Percentiles rank a stretch among this genome's conserved stretches.
Conservation (phyloP, 92 coral and sea anemone species). For the Epizoanthus ramosus region DNA sequence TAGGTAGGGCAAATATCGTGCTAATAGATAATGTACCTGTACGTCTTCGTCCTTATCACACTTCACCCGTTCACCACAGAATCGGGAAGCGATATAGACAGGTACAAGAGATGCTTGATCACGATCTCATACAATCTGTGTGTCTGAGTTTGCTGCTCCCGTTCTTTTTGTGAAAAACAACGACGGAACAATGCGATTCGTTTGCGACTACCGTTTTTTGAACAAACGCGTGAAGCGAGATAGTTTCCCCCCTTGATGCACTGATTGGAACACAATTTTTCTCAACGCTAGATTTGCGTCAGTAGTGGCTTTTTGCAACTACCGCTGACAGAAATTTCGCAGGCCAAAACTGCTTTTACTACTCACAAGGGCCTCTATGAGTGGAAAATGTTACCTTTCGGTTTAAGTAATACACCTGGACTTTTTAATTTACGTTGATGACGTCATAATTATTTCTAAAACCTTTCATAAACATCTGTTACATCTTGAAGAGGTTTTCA, state of each 20-base stretch:
- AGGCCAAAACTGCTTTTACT: constrained; percentile 4
- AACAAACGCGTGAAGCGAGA: constrained; percentile 3
- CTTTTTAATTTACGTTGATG: constrained; percentile 20
- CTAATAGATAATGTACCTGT: background rate
- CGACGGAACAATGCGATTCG: background rate
- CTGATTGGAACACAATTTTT: constrained; percentile 21
- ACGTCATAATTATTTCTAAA: background rate
- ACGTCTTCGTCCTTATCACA: constrained; percentile 6
- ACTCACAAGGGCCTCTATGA: background rate
- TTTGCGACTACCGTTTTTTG: background rate
- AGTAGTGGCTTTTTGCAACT: constrained; percentile 23
- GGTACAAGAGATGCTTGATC: background rate
- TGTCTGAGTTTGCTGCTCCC: background rate
- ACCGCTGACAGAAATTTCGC: background rate
- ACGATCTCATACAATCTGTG: background rate
- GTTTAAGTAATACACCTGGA: too few species aligned
- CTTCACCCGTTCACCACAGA: constrained; percentile 36
- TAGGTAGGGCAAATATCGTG: constrained; percentile 4
- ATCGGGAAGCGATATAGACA: constrained; percentile 3
- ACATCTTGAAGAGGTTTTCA: constrained; percentile 38
- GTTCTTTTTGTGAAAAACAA: constrained; percentile 1
- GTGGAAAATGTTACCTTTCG: constrained; percentile 20
- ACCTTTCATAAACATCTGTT: constrained; percentile 48
- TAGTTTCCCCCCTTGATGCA: constrained; percentile 29
- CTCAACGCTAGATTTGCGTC: constrained; percentile 13